Evolutionary conservation across 2,797 vertebrate species (phyloP).

Genomic region (Falco rusticolus): DNA sequence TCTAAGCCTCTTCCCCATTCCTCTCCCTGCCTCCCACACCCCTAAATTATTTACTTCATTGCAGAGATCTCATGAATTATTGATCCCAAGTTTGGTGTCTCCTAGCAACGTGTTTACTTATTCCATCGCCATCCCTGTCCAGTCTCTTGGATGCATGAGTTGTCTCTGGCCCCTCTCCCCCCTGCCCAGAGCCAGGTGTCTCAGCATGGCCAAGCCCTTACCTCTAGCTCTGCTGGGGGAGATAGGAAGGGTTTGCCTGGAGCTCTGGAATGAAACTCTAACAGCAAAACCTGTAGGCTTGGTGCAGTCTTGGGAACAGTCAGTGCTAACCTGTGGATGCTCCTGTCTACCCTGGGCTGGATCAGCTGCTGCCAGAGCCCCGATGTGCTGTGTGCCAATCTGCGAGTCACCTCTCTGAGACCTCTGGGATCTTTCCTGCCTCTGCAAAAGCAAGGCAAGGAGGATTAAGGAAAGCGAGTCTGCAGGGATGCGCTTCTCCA

Average conservation of each 20-base stretch:
- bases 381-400: not conserved
- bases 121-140: not conserved
- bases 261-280: not conserved
- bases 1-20: not conserved
- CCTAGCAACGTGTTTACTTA: constrained; percentile 54
- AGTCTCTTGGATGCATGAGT: not conserved
- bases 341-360: not conserved
- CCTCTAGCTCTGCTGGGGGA: not conserved
- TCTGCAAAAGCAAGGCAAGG: not conserved
- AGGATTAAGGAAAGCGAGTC: not conserved
- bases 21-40: not conserved
- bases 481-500: not conserved
- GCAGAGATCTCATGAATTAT: constrained; percentile 48
- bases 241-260: not conserved
- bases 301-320: not conserved
- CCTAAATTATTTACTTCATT: constrained; percentile 25
- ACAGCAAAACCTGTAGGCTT: not conserved
- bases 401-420: not conserved
- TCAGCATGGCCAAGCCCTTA: not conserved
- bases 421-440: not conserved
- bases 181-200: rapidly evolving
- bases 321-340: not conserved
- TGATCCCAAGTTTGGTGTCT: constrained; percentile 42
- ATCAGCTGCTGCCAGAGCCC: not conserved
- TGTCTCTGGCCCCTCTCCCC: not conserved